Percentiles rank a stretch among this genome's conserved stretches.
Evolutionary conservation across 1,140 invertebrate genomes (phyloP).

Genomic region (Paraescarpia echinospica): DNA sequence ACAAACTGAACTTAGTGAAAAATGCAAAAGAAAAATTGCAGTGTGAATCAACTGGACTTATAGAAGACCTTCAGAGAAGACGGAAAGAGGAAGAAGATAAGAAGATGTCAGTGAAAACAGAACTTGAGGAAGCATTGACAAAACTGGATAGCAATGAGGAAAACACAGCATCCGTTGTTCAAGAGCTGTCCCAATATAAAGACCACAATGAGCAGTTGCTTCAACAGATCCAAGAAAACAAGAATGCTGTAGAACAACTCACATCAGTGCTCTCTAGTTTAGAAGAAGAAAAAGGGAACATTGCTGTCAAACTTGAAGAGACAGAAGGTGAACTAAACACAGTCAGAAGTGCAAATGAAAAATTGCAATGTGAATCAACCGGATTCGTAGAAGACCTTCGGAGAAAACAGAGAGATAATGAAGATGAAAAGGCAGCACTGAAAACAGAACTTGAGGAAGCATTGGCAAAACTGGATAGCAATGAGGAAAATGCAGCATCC

Average conservation of each 20-base stretch:
- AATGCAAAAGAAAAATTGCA: background rate
- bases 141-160: background rate
- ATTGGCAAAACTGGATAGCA: background rate
- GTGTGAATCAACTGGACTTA: background rate
- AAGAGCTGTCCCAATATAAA: background rate
- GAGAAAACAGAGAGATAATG: background rate
- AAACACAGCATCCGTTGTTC: background rate
- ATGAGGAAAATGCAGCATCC: background rate
- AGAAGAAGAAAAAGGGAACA: background rate
- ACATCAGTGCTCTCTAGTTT: background rate
- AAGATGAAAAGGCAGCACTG: background rate
- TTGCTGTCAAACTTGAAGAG: background rate
- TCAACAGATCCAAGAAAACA: background rate
- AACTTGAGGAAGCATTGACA: background rate
- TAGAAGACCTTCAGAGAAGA: background rate
- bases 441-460: background rate
- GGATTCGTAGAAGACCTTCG: background rate
- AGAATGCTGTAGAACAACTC: background rate
- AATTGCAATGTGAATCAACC: background rate
- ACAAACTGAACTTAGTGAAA: background rate
- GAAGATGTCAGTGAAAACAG: background rate
- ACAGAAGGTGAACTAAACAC: background rate
- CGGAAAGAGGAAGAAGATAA: background rate
- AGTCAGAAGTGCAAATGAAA: background rate
- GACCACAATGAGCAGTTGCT: background rate